phyloP scores from a whole-genome alignment of 2,797 vertebrate species.

The Enteromius treurensis region DNA sequence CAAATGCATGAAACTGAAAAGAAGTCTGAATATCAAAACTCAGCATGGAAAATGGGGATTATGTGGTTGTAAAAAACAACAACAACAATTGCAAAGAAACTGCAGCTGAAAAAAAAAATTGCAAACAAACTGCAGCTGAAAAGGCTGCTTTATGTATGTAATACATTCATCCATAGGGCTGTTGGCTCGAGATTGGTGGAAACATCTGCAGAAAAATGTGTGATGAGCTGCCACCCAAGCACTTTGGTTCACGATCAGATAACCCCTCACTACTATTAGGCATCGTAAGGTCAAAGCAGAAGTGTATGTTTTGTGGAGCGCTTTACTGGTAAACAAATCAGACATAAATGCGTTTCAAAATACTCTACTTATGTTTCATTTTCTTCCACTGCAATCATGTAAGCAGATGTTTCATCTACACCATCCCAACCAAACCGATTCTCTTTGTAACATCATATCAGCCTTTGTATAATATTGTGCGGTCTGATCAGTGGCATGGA shows the following conservation, averaged over 20 bases:
- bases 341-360: conserved; percentile 23
- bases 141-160: conserved; percentile 80
- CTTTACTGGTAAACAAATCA: conserved; percentile 38
- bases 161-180: conserved; percentile 84
- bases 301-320: conserved; percentile 5
- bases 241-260: conserved; percentile 65
- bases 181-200: conserved; percentile 60
- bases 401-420: conserved; percentile 61
- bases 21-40: conserved; percentile 64
- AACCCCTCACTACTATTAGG: conserved; percentile 51
- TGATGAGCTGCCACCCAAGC: conserved; percentile 64
- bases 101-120: conserved; percentile 69
- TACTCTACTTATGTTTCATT: neutral
- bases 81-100: conserved; percentile 47
- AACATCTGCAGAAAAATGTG: conserved; percentile 61
- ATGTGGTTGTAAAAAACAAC: conserved; percentile 65
- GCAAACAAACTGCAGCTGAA: conserved; percentile 66
- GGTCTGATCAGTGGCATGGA: conserved; percentile 62
- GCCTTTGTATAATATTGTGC: conserved; percentile 67
- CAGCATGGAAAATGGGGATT: conserved; percentile 57
- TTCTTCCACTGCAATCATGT: conserved; percentile 69
- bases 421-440: conserved; percentile 55
- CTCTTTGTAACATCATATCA: conserved; percentile 59
- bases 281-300: conserved; percentile 50
- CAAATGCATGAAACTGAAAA: conserved; percentile 72